phyloP scores from a whole-genome alignment of 2,113 vertebrate genomes.

The Neolamprologus hecqui region DNA sequence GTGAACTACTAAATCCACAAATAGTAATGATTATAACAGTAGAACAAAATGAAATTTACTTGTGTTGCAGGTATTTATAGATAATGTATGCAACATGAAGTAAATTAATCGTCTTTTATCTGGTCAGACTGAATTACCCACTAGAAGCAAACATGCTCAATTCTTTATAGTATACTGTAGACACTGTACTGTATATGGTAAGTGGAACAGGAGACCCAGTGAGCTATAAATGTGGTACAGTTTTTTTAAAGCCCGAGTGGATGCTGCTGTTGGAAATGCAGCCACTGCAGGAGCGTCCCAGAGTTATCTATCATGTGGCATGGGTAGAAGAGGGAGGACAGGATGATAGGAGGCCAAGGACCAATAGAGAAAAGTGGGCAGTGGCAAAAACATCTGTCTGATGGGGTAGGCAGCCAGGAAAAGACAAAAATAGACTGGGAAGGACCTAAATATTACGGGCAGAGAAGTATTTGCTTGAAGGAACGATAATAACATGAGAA shows the following conservation, averaged over 20 bases:
- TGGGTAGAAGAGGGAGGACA: neutral
- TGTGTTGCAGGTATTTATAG: neutral
- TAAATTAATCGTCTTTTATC: accelerated
- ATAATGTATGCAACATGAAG: neutral
- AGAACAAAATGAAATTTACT: neutral
- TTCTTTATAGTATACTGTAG: neutral
- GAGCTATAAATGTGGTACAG: constrained; percentile 20
- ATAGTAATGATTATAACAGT: neutral
- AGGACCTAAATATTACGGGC: neutral
- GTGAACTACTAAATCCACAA: neutral
- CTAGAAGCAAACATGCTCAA: neutral
- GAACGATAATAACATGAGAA: neutral
- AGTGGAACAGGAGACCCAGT: constrained; percentile 2
- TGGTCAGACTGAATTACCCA: neutral
- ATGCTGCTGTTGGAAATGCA: constrained; percentile 10
- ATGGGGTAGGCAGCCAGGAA: neutral
- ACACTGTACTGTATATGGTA: neutral
- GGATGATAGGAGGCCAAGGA: constrained; percentile 6
- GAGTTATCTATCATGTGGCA: constrained; percentile 3
- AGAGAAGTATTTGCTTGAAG: neutral
- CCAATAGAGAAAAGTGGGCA: constrained; percentile 24
- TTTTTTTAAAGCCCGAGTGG: neutral
- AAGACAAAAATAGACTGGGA: neutral
- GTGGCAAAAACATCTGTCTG: constrained; percentile 10
- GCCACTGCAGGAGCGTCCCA: constrained; percentile 17